Conservation (phyloP, 2,888 invertebrate species). For the Eupithecia tripunctaria region DNA sequence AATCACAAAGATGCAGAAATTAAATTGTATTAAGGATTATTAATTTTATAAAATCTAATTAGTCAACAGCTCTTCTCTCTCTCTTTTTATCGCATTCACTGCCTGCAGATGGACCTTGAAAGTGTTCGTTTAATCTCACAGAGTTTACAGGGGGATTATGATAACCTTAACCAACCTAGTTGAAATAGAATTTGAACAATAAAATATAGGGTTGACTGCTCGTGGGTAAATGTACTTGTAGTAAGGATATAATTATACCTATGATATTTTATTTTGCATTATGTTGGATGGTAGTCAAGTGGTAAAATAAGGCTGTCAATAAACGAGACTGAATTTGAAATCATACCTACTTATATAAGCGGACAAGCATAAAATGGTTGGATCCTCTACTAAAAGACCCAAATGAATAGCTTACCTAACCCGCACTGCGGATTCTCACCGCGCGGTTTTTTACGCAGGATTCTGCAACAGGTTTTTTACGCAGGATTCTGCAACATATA, state of each 20-base stretch:
- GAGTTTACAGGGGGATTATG: no score
- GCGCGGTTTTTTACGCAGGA: no score
- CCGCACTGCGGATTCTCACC: no score
- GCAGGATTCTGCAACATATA: no score
- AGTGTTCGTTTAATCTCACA: no score
- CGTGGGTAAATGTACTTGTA: not conserved
- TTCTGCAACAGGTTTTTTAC: no score
- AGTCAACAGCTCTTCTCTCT: not conserved
- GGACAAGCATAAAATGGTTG: not conserved
- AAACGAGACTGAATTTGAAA: constrained; percentile 1
- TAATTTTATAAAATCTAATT: not conserved
- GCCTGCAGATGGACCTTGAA: no score
- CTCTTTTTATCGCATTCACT: not conserved
- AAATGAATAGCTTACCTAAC: not conserved
- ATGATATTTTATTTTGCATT: not conserved
- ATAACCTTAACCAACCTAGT: not conserved
- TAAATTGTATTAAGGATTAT: not conserved
- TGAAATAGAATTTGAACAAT: not conserved
- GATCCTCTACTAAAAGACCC: not conserved
- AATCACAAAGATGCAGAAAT: not conserved
- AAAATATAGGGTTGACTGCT: not conserved
- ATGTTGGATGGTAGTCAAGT: not conserved
- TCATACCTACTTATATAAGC: not conserved
- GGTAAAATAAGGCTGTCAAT: not conserved
- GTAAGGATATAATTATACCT: not conserved